Evolutionary conservation across 2,797 vertebrate species (phyloP).

Genomic region (Decapterus maruadsi): DNA sequence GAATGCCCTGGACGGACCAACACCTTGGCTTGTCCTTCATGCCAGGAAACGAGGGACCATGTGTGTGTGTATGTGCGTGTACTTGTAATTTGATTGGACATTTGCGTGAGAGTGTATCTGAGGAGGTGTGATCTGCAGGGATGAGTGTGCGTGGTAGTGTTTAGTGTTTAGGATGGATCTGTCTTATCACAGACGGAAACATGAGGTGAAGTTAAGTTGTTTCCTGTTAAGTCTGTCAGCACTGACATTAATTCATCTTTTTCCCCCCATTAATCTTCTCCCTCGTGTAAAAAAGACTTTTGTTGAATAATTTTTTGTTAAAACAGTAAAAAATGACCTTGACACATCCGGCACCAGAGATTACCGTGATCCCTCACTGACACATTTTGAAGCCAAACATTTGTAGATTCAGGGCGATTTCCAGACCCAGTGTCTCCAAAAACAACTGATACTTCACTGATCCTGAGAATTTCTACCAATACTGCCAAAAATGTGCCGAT

Average conservation of each 20-base stretch:
- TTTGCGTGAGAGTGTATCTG: neutral
- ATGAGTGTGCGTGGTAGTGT: neutral
- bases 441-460: neutral
- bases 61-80: neutral
- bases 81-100: neutral
- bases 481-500: constrained; percentile 21
- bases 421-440: constrained; percentile 2
- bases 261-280: neutral
- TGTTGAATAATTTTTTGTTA: neutral
- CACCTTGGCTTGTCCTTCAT: constrained; percentile 27
- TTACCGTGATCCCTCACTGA: neutral
- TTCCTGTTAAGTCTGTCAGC: neutral
- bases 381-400: constrained; percentile 22
- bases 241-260: neutral
- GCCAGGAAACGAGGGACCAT: constrained; percentile 39
- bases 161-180: neutral
- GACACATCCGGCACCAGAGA: constrained; percentile 13
- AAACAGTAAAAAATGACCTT: constrained; percentile 5
- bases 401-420: constrained; percentile 24
- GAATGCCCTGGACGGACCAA: constrained; percentile 5
- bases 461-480: constrained; percentile 3
- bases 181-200: constrained; percentile 22
- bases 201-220: neutral
- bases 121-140: neutral
- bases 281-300: neutral